Percentiles rank a stretch among this genome's conserved stretches.
Evolutionary conservation across 92 coral and sea anemone genomes (phyloP).

Genomic region (Umimayanthus chanpuru): DNA sequence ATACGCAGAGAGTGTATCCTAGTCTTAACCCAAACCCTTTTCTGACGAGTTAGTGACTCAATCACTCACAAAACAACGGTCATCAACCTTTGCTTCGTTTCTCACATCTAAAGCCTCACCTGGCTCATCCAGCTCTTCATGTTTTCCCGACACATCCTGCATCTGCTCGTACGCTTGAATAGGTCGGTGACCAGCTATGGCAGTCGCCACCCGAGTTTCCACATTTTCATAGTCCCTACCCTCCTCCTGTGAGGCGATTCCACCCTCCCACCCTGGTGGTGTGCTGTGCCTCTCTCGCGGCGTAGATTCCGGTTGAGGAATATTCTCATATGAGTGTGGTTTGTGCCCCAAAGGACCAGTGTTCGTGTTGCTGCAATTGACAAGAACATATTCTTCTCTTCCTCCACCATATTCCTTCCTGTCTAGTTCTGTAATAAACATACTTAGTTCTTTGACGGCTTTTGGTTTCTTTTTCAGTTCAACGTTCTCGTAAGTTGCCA

Average conservation of each 20-base stretch:
- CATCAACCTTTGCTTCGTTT: neutral
- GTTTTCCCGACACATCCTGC: neutral
- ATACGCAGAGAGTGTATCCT: too few species aligned
- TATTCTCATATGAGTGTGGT: slow-evolving; percentile 32
- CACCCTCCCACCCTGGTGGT: neutral
- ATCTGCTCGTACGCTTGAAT: slow-evolving; percentile 19
- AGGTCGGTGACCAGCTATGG: neutral
- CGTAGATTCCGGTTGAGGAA: neutral
- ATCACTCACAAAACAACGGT: too few species aligned
- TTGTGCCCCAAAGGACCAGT: neutral
- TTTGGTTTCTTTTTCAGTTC: slow-evolving; percentile 49
- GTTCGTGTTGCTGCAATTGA: neutral
- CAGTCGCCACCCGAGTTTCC: neutral
- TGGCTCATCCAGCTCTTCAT: slow-evolving; percentile 6
- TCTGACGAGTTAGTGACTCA: too few species aligned
- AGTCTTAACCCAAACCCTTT: too few species aligned
- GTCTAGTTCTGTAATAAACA: slow-evolving; percentile 38
- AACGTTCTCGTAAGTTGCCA: slow-evolving; percentile 69
- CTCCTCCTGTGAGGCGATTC: neutral
- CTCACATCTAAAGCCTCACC: slow-evolving; percentile 3
- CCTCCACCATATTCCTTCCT: neutral
- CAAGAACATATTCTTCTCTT: slow-evolving; percentile 8
- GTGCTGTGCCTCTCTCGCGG: neutral
- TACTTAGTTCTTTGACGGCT: slow-evolving; percentile 24
- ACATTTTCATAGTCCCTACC: slow-evolving; percentile 24